Evolutionary conservation across 2,113 vertebrate species (phyloP), one percentile per base, ranked within the genome.

Genomic region (Cynopterus brachyotis): DNA sequence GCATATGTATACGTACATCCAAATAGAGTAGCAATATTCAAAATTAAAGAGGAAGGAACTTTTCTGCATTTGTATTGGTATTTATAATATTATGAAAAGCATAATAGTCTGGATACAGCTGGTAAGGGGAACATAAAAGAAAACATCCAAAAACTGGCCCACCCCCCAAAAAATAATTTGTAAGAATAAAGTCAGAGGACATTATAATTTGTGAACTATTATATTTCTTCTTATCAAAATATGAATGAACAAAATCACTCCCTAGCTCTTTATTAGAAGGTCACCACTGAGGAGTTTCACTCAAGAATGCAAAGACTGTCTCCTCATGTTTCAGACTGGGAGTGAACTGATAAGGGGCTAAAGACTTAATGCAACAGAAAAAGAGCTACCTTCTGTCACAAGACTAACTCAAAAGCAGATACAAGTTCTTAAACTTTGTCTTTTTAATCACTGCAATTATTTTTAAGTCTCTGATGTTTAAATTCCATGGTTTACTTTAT

Each of bases 401-500:
- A 94, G 32, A 15, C 30, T 2, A 85, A 30, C n/a, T 72, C 45
- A 80, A 82, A 91, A 78, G 53, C 50, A 96, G 7, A 28, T 22
- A 69, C 10, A 64, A 30, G 30, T n/a, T 94, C 80, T 83, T 55
- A 59, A 91, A 64, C 45, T 87, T 82, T 66, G 22, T 82, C 16
- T 9, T 90, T 90, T 93, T 62, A n/a, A 93, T 85, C 55, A 79
- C 47, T 66, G 9, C 50, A 73, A 57, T 90, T 80, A 85, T 79
- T 72, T 79, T 85, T 66, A 93, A 67, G 19, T 50, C 45, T 84
- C 45, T 91, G 53, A 30, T 87, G 35, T 76, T 85, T 88, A 72
- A 78, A 64, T 79, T 62, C n/a, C 50, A 94, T 1, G 3, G 16
- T 72, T 87, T 60, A 66, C 57, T 82, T 66, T 76, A 95, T 78